Base-by-base conservation (phyloP, 2,888 invertebrate genomes). In the Ennomos erosarius region DNA sequence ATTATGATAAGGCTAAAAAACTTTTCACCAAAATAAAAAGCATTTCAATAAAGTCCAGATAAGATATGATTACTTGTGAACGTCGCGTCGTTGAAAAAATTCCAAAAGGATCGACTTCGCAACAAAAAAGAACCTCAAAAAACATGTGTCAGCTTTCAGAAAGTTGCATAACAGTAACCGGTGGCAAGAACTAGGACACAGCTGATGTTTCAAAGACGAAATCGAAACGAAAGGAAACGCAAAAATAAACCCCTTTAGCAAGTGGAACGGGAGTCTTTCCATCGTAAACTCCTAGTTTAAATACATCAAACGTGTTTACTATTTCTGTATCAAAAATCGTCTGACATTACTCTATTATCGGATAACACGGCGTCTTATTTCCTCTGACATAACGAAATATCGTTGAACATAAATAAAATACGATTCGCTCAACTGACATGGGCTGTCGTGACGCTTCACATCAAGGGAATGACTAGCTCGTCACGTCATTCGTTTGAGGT, bases 201-300 rank as follows among this genome's bases (percentile, higher is more conserved):
- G 68, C 73, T 85, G 74, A 73, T 68, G 70, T 84, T 84, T 80
- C 84, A 84, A 84, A 83, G 75, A 10, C 44, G 47, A 52, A 38
- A 52, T 37, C 34, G 13, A 51, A 49, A 51, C 37, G 63, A 66
- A 65, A 70, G 77, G 79, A 81, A 82, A 78, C 73, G 73, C 37
- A 51, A 55, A 26, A 55, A 62, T 55, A 61, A 54, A 59, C 50
- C 50, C 16, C 11, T 13, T 10, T 26, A 51, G 38, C 33, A 51
- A 46, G 45, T 48, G 50, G 50, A 46, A 55, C 46, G 42, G 34
- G 37, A 45, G 42, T 51, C 50, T 56, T 45, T 50, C 51, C 11
- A 53, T 43, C 26, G 26, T 26, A 26, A 26, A 59, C 39, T 11
- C 36, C 10, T 37, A n/a, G 46, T 46, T 50, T 16, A 9, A 46